Evolutionary conservation across 1,140 invertebrate genomes (phyloP).

Genomic region (Periplaneta americana): DNA sequence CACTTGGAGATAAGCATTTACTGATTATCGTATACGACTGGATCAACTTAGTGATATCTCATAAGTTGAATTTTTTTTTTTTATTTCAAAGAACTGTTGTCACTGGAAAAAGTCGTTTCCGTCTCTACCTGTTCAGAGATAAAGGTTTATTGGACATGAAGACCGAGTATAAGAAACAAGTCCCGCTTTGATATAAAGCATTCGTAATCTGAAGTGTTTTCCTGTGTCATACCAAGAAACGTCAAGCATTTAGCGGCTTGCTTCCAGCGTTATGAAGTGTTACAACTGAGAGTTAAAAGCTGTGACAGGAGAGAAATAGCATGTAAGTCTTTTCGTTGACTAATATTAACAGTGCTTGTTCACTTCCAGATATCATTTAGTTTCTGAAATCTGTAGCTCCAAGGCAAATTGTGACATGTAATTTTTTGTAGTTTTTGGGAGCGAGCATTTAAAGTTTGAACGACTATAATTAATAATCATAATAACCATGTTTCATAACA

Average conservation of each 20-base stretch:
- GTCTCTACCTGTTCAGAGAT: background rate
- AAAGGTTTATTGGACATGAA: background rate
- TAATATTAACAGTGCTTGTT: too few relatives aligned
- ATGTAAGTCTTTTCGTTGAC: too few relatives aligned
- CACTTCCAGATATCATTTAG: too few relatives aligned
- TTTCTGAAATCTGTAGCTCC: too few relatives aligned
- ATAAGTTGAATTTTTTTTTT: background rate
- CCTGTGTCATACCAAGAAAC: background rate
- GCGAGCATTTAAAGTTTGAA: too few relatives aligned
- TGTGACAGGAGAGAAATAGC: background rate
- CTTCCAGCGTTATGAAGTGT: background rate
- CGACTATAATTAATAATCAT: too few relatives aligned
- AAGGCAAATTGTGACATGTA: too few relatives aligned
- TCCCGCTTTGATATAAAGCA: background rate
- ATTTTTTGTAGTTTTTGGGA: too few relatives aligned
- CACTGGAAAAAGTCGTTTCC: background rate
- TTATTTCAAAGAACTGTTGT: background rate
- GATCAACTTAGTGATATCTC: background rate
- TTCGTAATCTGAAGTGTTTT: background rate
- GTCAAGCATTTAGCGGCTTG: background rate
- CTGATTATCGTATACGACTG: background rate
- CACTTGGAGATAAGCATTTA: background rate
- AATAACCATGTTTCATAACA: too few relatives aligned
- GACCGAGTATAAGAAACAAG: background rate
- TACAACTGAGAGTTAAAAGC: background rate